Conservation (phyloP, 2,888 invertebrate genomes). For the Nomada goodeniana region DNA sequence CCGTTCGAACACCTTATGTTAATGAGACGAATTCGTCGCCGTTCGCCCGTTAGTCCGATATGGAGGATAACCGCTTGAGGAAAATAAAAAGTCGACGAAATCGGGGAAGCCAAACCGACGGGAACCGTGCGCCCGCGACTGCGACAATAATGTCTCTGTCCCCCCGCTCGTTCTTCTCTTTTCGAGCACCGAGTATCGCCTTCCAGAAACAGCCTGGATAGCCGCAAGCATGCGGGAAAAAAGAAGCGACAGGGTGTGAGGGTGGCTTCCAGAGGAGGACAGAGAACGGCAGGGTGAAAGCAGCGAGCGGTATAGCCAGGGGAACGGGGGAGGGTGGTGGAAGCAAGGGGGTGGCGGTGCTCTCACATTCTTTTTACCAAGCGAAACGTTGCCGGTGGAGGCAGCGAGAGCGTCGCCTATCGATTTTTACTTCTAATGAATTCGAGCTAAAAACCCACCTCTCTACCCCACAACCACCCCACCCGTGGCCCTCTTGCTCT, state of each 20-base stretch:
- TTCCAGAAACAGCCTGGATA: slow-evolving; percentile 64
- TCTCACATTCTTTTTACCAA: slow-evolving; percentile 79
- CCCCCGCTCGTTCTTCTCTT: slow-evolving; percentile 35
- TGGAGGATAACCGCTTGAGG: neutral
- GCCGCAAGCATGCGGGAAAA: slow-evolving; percentile 56
- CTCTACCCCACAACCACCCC: slow-evolving; percentile 67
- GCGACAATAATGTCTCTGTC: slow-evolving; percentile 22
- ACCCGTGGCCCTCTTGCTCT: slow-evolving; percentile 13
- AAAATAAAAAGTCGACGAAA: neutral
- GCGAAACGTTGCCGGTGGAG: slow-evolving; percentile 76
- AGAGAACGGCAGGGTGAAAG: slow-evolving; percentile 54
- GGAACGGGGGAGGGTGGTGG: slow-evolving; percentile 49
- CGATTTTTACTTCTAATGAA: slow-evolving; percentile 84
- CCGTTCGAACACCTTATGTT: neutral
- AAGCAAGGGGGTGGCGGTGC: slow-evolving; percentile 63
- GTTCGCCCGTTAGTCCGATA: neutral
- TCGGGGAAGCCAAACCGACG: neutral
- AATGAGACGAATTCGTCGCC: neutral
- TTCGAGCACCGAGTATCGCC: slow-evolving; percentile 68
- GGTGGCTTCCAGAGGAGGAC: slow-evolving; percentile 50
- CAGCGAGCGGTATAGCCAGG: slow-evolving; percentile 47
- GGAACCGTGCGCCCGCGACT: neutral
- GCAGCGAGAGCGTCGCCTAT: slow-evolving; percentile 82
- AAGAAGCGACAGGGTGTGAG: slow-evolving; percentile 49
- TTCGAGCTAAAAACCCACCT: slow-evolving; percentile 83